Evolutionary conservation across 2,113 vertebrate species (phyloP), one percentile per base, ranked within the genome.

Genomic region (Etheostoma cragini): DNA sequence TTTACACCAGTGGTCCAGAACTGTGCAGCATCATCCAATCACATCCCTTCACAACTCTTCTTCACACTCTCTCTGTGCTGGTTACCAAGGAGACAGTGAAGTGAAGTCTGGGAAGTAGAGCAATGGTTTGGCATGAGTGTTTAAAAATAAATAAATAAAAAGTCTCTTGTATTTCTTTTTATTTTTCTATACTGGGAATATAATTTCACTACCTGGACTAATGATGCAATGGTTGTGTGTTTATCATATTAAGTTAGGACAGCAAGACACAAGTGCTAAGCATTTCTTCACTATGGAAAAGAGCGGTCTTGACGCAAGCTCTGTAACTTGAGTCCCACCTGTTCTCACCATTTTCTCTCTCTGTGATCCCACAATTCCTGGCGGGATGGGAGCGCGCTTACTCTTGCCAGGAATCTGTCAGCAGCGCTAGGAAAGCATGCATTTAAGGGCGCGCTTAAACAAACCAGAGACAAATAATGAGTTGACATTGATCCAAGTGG

Each of bases 31-130:
- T 82, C 81, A 73, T 84, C 93, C 93, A 93, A 93, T 94, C 93
- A 92, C 75, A n/a, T 87, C 76, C 65, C 90, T 84, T 87, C 87
- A 88, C 91, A 93, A 94, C 87, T 87, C 89, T 86, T 89, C 81
- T 82, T 92, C 90, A 76, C 85, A 60, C 82, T 85, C 83, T 79
- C 90, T 87, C 91, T 69, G 66, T 78, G 87, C 89, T 74, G 91
- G 93, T 94, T 94, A 90, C 93, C 93, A 94, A 91, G 93, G 93
- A 94, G 93, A 94, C 93, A 93, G 93, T 88, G 86, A 85, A 87
- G 78, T 76, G 72, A 88, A 88, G 88, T 91, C 91, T 89, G 89
- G 70, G 91, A 90, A 91, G 87, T 91, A 76, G 82, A 91, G 92
- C 91, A 82, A 86, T 54, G 87, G 81, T 89, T 91, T 87, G 85